Evolutionary conservation across 2,113 vertebrate genomes (phyloP).

Genomic region (Pao palembangensis): DNA sequence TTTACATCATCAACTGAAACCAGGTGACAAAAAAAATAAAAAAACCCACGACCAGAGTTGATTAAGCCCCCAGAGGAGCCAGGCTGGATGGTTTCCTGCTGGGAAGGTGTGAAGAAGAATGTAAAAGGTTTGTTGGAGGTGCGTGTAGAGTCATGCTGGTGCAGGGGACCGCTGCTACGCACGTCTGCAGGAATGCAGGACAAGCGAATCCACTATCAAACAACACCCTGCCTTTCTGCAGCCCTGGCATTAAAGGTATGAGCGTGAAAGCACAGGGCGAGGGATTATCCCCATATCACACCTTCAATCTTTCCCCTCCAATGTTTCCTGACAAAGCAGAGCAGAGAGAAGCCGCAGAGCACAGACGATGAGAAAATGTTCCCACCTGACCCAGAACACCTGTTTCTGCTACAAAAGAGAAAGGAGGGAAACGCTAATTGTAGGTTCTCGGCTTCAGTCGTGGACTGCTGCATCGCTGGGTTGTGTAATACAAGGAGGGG

Average conservation of each 20-base stretch:
- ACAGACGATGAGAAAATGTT: slow-evolving; percentile 2
- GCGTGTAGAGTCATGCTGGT: slow-evolving; percentile 61
- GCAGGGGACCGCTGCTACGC: slow-evolving; percentile 21
- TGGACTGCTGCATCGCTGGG: not conserved
- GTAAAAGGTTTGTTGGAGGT: slow-evolving; percentile 26
- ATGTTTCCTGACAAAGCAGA: slow-evolving; percentile 5
- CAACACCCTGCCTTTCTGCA: slow-evolving; percentile 16
- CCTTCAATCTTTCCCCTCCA: slow-evolving; percentile 1
- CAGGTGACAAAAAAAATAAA: slow-evolving; percentile 20
- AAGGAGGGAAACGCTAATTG: slow-evolving; percentile 3
- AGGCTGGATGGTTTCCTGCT: slow-evolving; percentile 1
- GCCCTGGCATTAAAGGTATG: not conserved
- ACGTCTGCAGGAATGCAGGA: slow-evolving; percentile 51
- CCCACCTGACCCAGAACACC: slow-evolving; percentile 7
- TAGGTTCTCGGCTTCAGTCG: slow-evolving; percentile 1
- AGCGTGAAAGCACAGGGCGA: not conserved
- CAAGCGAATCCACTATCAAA: slow-evolving; percentile 39
- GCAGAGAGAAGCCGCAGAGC: not conserved
- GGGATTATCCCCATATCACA: not conserved
- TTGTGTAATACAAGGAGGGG: not conserved
- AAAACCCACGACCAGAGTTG: too few relatives aligned
- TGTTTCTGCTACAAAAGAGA: slow-evolving; percentile 4
- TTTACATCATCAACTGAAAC: slow-evolving; percentile 64
- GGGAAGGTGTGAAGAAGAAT: slow-evolving; percentile 15
- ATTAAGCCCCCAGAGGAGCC: not conserved